Conservation (phyloP, 1,140 invertebrate genomes). For the Drosophila pruinosa region DNA sequence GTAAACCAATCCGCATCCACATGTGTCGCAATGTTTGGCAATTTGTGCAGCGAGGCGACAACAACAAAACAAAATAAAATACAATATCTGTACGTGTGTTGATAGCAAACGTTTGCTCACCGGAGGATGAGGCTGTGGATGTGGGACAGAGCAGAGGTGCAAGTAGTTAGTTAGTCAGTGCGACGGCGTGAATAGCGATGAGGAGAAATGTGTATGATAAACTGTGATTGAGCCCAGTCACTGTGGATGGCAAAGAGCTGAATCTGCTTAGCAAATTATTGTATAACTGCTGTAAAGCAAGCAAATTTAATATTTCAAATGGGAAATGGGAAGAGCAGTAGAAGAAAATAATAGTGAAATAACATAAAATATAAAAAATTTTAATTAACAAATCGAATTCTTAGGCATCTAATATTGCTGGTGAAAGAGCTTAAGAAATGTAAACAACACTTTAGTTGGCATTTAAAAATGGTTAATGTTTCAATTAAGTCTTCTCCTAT, state of each 20-base stretch:
- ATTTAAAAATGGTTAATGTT: no score
- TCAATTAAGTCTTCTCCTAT: no score
- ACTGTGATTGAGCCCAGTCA: constrained; percentile 12
- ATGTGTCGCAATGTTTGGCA: constrained; percentile 72
- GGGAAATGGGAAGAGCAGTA: no score
- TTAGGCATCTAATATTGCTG: no score
- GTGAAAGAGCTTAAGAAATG: no score
- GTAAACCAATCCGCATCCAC: constrained; percentile 60
- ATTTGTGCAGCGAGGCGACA: constrained; percentile 68
- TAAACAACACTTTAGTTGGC: no score
- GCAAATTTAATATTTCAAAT: no score
- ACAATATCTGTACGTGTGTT: constrained; percentile 65
- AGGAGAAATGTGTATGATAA: constrained; percentile 8
- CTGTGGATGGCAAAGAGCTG: not conserved
- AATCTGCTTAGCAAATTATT: not conserved
- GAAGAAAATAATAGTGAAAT: not conserved
- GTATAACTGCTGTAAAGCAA: no score
- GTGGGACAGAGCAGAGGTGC: not conserved
- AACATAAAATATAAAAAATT: no score
- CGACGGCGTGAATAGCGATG: not conserved
- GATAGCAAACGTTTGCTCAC: constrained; percentile 29
- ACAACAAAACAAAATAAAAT: constrained; percentile 68
- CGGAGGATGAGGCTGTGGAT: not conserved
- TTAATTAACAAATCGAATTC: no score
- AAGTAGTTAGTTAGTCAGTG: not conserved